These are phyloP conservation scores for Caenorhabditis drosophilae DNA, from an alignment of 2,888 invertebrate species.

Conservation along the genomic window DNA sequence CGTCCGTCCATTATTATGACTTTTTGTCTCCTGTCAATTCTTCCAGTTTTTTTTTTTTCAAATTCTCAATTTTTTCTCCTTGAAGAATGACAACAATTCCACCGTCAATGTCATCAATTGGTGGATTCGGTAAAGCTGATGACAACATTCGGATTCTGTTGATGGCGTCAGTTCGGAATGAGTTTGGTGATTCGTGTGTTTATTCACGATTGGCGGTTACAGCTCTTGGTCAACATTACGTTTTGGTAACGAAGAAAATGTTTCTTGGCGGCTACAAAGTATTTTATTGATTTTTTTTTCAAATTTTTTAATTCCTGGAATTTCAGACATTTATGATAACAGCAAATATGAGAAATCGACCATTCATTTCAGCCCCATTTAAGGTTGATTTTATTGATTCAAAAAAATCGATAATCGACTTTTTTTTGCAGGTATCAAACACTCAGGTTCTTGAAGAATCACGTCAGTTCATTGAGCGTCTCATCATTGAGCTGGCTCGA, in stretches of 20 bases:
- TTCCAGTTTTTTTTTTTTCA: constrained; percentile 5
- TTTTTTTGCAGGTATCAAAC: too few relatives aligned
- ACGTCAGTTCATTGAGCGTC: constrained; percentile 28
- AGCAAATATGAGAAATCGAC: constrained; percentile 46
- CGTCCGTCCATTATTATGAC: too few relatives aligned
- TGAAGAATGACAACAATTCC: background rate
- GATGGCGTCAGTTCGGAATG: constrained; percentile 32
- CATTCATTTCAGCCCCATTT: constrained; percentile 46
- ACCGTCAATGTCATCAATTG: constrained; percentile 10
- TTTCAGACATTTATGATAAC: constrained; percentile 48
- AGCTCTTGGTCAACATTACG: constrained; percentile 44
- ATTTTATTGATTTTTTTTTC: constrained; percentile 15
- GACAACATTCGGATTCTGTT: constrained; percentile 30
- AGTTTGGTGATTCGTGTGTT: constrained; percentile 29
- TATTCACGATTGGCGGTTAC: constrained; percentile 38
- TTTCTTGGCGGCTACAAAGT: constrained; percentile 45
- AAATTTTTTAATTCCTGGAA: background rate
- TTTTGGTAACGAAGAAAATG: constrained; percentile 36
- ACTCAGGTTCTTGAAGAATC: constrained; percentile 32
- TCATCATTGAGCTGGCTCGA: constrained; percentile 12
- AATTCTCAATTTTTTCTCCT: background rate
- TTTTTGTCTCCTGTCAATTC: too few relatives aligned
- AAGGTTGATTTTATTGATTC: too few relatives aligned
- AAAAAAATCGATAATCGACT: too few relatives aligned
- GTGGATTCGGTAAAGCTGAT: constrained; percentile 18